Conservation (phyloP, 2,888 invertebrate species). For the Calameuta filiformis region DNA sequence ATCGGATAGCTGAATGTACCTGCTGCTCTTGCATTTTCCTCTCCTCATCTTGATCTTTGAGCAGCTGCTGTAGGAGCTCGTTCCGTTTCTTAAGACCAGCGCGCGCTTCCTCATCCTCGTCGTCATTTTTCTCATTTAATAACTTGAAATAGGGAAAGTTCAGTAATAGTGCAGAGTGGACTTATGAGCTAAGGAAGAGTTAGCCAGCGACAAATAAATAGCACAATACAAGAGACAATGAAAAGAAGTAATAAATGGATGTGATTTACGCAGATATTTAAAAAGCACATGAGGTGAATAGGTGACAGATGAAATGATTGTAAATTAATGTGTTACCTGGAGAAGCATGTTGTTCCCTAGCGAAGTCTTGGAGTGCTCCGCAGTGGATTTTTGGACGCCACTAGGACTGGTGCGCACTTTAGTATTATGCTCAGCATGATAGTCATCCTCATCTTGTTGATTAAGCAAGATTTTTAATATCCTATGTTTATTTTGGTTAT, state of each 20-base stretch:
- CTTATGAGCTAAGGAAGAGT: constrained; percentile 7
- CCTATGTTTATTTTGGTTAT: constrained; percentile 67
- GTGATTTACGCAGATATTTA: not conserved
- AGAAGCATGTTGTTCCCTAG: constrained; percentile 74
- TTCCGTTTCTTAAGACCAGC: constrained; percentile 72
- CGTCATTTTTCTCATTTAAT: constrained; percentile 84
- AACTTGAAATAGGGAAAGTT: constrained; percentile 69
- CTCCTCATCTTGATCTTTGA: constrained; percentile 70
- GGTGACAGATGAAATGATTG: not conserved
- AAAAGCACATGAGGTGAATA: not conserved
- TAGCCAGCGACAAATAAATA: constrained; percentile 6
- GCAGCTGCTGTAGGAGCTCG: constrained; percentile 72
- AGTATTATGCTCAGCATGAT: constrained; percentile 66
- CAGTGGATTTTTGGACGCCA: constrained; percentile 47
- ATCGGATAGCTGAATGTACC: constrained; percentile 37
- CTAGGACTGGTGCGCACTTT: constrained; percentile 64
- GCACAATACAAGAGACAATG: not conserved
- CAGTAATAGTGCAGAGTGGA: constrained; percentile 10
- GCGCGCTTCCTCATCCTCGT: constrained; percentile 76
- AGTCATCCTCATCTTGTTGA: constrained; percentile 75
- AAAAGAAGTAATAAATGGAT: not conserved
- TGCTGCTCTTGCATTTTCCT: constrained; percentile 59
- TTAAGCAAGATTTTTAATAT: constrained; percentile 75
- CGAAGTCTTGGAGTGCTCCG: constrained; percentile 64
- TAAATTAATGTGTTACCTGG: constrained; percentile 66